phyloP scores from a whole-genome alignment of 1,140 invertebrate genomes.

The Drosophila azteca region DNA sequence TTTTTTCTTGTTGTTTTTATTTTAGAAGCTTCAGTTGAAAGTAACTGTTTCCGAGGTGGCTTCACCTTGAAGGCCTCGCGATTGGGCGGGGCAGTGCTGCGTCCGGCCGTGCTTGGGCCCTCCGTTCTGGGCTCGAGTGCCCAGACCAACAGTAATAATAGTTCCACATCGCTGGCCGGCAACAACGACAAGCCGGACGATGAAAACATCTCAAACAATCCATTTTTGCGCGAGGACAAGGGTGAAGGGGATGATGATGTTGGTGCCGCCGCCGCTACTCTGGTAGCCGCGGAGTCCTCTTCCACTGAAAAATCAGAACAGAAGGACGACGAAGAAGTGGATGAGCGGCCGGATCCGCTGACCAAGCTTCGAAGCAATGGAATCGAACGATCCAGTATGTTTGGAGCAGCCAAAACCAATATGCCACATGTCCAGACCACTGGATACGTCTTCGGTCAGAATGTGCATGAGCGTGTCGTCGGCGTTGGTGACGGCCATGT shows the following conservation, averaged over 20 bases:
- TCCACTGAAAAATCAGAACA: constrained; percentile 46
- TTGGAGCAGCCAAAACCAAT: constrained; percentile 71
- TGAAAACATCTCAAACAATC: constrained; percentile 52
- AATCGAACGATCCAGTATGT: constrained; percentile 75
- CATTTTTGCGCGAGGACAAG: constrained; percentile 62
- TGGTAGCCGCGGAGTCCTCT: constrained; percentile 45
- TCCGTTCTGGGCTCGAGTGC: constrained; percentile 47
- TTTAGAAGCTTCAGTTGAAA: constrained; percentile 79
- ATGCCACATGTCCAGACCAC: constrained; percentile 80
- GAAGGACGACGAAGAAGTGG: constrained; percentile 70
- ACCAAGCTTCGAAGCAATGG: constrained; percentile 76
- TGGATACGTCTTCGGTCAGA: constrained; percentile 96
- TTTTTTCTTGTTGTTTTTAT: constrained; percentile 54
- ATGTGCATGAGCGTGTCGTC: constrained; percentile 92
- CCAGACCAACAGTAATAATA: constrained; percentile 51
- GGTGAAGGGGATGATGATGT: constrained; percentile 54
- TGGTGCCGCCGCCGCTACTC: constrained; percentile 24
- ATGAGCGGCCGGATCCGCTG: constrained; percentile 77
- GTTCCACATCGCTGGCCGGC: constrained; percentile 40
- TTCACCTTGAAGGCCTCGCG: constrained; percentile 77
- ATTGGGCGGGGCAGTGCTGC: constrained; percentile 69
- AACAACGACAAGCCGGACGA: constrained; percentile 52
- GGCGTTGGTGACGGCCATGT: constrained; percentile 43
- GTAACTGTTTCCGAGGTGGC: constrained; percentile 77
- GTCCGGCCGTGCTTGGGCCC: constrained; percentile 66